phyloP scores from a whole-genome alignment of 2,888 invertebrate species.

The Mythimna albipuncta region DNA sequence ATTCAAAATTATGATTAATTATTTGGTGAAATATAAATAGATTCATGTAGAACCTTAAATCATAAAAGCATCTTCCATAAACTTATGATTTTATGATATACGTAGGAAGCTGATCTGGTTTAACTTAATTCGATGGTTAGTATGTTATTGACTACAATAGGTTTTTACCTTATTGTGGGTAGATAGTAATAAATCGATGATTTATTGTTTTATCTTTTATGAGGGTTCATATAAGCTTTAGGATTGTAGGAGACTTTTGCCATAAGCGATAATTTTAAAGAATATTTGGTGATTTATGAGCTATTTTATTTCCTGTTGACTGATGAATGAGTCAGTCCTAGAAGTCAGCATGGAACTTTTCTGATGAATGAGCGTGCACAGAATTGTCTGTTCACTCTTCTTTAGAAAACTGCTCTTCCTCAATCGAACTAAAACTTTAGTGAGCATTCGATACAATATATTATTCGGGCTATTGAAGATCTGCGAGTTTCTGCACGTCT shows the following conservation, averaged over 20 bases:
- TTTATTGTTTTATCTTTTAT: conserved; percentile 33
- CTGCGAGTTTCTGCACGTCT: too few species aligned
- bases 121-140: conserved; percentile 1
- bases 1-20: too few species aligned
- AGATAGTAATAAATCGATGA: conserved; percentile 14
- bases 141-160: conserved; percentile 30
- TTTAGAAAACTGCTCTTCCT: too few species aligned
- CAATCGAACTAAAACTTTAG: too few species aligned
- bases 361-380: too few species aligned
- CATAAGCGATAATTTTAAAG: not conserved
- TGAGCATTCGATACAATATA: too few species aligned
- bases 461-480: too few species aligned
- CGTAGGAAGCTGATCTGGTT: conserved; percentile 47
- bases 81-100: conserved; percentile 26
- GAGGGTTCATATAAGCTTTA: not conserved
- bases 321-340: too few species aligned
- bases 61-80: conserved; percentile 31
- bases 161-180: conserved; percentile 40
- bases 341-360: too few species aligned
- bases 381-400: too few species aligned
- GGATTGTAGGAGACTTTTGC: not conserved
- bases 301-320: not conserved
- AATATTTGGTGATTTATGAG: not conserved
- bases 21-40: too few species aligned
- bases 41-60: too few species aligned